Evolutionary conservation across 1,140 invertebrate genomes (phyloP).

Genomic region (Drosophila pseudoobscura): DNA sequence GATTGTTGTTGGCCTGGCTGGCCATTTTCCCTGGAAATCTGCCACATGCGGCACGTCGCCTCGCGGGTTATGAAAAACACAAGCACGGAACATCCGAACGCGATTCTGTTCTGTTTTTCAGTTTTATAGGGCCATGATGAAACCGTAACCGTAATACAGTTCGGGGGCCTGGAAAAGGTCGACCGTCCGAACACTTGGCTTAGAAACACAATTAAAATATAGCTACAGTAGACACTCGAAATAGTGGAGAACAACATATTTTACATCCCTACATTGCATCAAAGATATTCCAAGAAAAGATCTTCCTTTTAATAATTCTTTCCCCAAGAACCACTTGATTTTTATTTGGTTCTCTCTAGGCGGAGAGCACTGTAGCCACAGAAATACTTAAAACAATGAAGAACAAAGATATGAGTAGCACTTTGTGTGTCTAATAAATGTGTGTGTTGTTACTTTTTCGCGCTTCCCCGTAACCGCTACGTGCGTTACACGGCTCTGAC

Average conservation of each 20-base stretch:
- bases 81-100: slow-evolving; percentile 11
- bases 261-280: no score
- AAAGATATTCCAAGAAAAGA: no score
- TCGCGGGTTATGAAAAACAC: slow-evolving; percentile 42
- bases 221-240: no score
- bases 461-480: slow-evolving; percentile 55
- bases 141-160: slow-evolving; percentile 65
- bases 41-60: slow-evolving; percentile 42
- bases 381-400: no score
- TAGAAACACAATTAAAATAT: slow-evolving; percentile 77
- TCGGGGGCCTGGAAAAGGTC: slow-evolving; percentile 75
- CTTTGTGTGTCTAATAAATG: slow-evolving; percentile 69
- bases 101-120: slow-evolving; percentile 36
- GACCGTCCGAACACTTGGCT: slow-evolving; percentile 62
- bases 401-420: slow-evolving; percentile 28
- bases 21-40: slow-evolving; percentile 37
- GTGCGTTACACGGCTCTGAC: slow-evolving; percentile 70
- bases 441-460: slow-evolving; percentile 17
- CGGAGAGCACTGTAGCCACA: not conserved
- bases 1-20: slow-evolving; percentile 3
- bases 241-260: no score
- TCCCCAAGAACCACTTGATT: no score
- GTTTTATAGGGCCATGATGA: slow-evolving; percentile 65
- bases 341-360: no score
- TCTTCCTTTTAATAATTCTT: no score